phyloP scores from a whole-genome alignment of 1,140 invertebrate species.

The Drosophila subobscura region DNA sequence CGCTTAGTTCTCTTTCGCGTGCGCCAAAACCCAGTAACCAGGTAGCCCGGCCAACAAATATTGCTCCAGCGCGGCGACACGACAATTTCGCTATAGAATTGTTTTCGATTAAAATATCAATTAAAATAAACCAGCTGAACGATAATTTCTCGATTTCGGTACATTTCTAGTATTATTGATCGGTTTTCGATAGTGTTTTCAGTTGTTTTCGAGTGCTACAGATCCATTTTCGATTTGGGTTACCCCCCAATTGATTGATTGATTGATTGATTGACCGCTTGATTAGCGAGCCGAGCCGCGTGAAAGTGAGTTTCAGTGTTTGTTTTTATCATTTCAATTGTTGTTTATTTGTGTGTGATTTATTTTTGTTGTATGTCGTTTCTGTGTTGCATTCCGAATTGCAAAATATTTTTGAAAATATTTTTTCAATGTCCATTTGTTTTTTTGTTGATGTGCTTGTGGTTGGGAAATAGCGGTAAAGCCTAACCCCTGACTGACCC shows the following conservation, averaged over 20 bases:
- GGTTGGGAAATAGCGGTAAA: slow-evolving; percentile 35
- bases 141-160: slow-evolving; percentile 3
- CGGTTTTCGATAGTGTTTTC: background rate
- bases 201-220: background rate
- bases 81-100: slow-evolving; percentile 7
- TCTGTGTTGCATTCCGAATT: slow-evolving; percentile 30
- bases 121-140: too few relatives aligned
- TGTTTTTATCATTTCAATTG: slow-evolving; percentile 16
- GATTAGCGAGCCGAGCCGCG: slow-evolving; percentile 40
- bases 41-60: slow-evolving; percentile 34
- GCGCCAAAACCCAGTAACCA: slow-evolving; percentile 71
- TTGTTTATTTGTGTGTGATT: background rate
- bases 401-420: slow-evolving; percentile 29
- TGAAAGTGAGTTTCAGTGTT: slow-evolving; percentile 51
- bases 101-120: too few relatives aligned
- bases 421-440: slow-evolving; percentile 8
- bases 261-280: slow-evolving; percentile 44
- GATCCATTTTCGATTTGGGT: slow-evolving; percentile 15
- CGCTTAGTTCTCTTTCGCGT: slow-evolving; percentile 73
- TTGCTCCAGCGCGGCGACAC: slow-evolving; percentile 16
- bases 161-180: background rate
- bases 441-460: slow-evolving; percentile 21
- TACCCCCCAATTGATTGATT: slow-evolving; percentile 9
- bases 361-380: slow-evolving; percentile 3
- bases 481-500: slow-evolving; percentile 33